A percentile compares a stretch with the other conserved stretches of the same genome.
These are phyloP conservation scores for Neuroscelio doddi DNA, from an alignment of 2,888 invertebrate genomes.

Conservation along the genomic window DNA sequence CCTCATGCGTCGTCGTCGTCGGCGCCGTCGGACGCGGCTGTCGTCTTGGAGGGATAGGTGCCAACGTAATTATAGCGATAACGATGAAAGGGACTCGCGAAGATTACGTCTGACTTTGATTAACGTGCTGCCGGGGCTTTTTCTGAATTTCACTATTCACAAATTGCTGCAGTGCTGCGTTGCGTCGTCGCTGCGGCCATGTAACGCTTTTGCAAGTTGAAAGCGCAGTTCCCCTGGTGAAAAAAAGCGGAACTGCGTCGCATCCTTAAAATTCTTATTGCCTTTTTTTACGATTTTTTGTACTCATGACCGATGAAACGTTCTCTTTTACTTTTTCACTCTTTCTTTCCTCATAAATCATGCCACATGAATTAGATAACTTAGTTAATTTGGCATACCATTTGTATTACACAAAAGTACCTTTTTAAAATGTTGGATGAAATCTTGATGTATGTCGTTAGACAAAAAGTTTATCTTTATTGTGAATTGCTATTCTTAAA, in stretches of 20 bases:
- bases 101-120: constrained; percentile 42
- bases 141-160: constrained; percentile 39
- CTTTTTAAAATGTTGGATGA: constrained; percentile 16
- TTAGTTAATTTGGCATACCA: constrained; percentile 38
- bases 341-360: constrained; percentile 28
- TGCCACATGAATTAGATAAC: constrained; percentile 32
- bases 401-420: constrained; percentile 27
- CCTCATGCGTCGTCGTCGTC: constrained; percentile 18
- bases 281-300: no score
- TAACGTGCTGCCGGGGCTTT: constrained; percentile 32
- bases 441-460: constrained; percentile 23
- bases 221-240: neutral
- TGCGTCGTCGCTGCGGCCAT: constrained; percentile 15
- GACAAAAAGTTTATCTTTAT: constrained; percentile 10
- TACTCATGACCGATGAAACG: neutral
- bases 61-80: constrained; percentile 42
- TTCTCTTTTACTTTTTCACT: constrained; percentile 18
- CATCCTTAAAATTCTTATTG: constrained; percentile 12
- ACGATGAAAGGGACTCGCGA: constrained; percentile 46
- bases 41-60: constrained; percentile 44
- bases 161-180: constrained; percentile 23
- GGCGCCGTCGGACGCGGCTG: constrained; percentile 29
- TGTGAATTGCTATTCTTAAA: neutral
- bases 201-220: constrained; percentile 20
- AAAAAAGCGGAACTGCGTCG: constrained; percentile 11